phyloP scores from a whole-genome alignment of 2,888 invertebrate genomes.

The Apodemia hepburni region DNA sequence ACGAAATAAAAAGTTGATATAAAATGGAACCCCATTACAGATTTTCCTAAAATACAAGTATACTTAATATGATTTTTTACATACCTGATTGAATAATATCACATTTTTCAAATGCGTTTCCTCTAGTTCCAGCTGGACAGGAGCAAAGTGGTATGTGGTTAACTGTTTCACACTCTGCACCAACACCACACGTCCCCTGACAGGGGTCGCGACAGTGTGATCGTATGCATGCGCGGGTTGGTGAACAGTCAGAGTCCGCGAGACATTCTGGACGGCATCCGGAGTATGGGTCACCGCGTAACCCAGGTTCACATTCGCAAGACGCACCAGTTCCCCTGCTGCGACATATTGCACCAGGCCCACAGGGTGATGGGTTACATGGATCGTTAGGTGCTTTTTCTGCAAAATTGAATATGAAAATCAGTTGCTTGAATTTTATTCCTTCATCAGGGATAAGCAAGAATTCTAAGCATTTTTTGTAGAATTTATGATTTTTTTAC shows the following conservation, averaged over 20 bases:
- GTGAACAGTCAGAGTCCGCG: constrained; percentile 92
- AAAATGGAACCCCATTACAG: too few species aligned
- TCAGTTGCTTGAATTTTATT: background rate
- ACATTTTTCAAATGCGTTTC: constrained; percentile 85
- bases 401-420: constrained; percentile 41
- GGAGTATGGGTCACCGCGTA: constrained; percentile 88
- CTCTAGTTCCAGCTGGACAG: constrained; percentile 86
- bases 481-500: constrained; percentile 16
- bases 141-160: constrained; percentile 86
- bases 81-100: constrained; percentile 56
- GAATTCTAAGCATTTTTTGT: constrained; percentile 47
- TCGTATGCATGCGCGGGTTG: constrained; percentile 89
- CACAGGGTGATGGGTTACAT: constrained; percentile 93
- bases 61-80: too few species aligned
- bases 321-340: constrained; percentile 84
- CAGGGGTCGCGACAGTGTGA: constrained; percentile 93
- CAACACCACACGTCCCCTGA: constrained; percentile 89
- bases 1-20: too few species aligned
- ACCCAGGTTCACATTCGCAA: constrained; percentile 86
- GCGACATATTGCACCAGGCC: constrained; percentile 89
- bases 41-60: too few species aligned
- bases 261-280: constrained; percentile 92
- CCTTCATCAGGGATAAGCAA: constrained; percentile 38
- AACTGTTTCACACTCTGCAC: constrained; percentile 87
- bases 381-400: constrained; percentile 81